Conservation (phyloP, 2,888 invertebrate species). For the Cheilosia vernalis region DNA sequence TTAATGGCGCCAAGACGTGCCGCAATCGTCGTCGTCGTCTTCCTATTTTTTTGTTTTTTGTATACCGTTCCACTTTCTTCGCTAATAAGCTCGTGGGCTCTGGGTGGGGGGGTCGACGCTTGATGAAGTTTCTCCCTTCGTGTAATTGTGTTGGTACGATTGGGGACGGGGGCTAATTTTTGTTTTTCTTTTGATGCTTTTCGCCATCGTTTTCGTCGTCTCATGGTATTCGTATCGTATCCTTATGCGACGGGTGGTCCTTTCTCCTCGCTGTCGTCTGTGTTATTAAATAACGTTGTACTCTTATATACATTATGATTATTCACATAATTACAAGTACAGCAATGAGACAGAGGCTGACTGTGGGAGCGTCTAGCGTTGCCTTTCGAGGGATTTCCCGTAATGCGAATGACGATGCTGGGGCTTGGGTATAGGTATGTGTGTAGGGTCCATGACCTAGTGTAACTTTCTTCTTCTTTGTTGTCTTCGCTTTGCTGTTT, state of each 20-base stretch:
- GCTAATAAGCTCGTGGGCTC: constrained; percentile 65
- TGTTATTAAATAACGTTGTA: constrained; percentile 59
- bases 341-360: constrained; percentile 44
- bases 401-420: constrained; percentile 39
- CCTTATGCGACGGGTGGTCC: constrained; percentile 23
- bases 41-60: constrained; percentile 61
- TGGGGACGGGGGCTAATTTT: constrained; percentile 50
- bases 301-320: constrained; percentile 70
- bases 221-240: constrained; percentile 13
- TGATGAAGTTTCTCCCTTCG: constrained; percentile 63
- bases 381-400: constrained; percentile 61
- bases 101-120: constrained; percentile 26
- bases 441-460: constrained; percentile 71
- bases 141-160: constrained; percentile 64
- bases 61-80: constrained; percentile 54
- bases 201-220: constrained; percentile 11
- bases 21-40: constrained; percentile 60
- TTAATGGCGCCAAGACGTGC: constrained; percentile 69
- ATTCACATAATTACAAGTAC: constrained; percentile 71
- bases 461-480: constrained; percentile 49
- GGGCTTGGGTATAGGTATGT: constrained; percentile 26
- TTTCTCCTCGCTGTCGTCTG: constrained; percentile 30
- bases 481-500: constrained; percentile 64
- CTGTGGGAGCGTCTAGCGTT: constrained; percentile 49
- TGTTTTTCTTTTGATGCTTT: constrained; percentile 36